These are phyloP conservation scores for Phrynocephalus forsythii DNA, from an alignment of 2,797 vertebrate species.

Conservation along the genomic window DNA sequence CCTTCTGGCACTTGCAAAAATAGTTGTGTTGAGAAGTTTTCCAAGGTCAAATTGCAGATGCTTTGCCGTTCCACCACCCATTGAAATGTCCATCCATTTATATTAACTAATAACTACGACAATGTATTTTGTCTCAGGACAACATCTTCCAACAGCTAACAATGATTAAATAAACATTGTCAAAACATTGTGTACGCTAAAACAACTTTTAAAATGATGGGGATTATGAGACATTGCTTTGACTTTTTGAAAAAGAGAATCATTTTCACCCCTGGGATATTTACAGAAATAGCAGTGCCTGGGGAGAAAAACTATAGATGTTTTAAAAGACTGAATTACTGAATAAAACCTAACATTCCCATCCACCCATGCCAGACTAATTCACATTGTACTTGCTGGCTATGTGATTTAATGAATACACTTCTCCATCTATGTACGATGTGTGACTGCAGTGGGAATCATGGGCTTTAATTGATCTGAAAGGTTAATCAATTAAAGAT, in stretches of 20 bases:
- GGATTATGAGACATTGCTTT: neutral
- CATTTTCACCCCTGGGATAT: neutral
- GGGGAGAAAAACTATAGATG: neutral
- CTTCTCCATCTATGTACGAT: neutral
- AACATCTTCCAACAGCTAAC: slow-evolving; percentile 31
- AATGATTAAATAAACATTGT: slow-evolving; percentile 46
- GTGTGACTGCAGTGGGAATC: too few relatives aligned
- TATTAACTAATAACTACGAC: slow-evolving; percentile 44
- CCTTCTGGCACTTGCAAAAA: neutral
- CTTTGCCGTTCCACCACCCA: slow-evolving; percentile 7
- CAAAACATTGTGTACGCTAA: slow-evolving; percentile 28
- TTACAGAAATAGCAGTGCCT: neutral
- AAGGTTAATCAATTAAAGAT: neutral
- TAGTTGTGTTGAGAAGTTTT: slow-evolving; percentile 14
- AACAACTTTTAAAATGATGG: slow-evolving; percentile 9
- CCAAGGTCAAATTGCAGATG: accelerated
- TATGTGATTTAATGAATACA: neutral
- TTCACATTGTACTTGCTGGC: neutral
- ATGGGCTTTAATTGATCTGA: neutral
- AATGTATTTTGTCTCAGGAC: slow-evolving; percentile 3
- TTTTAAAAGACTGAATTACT: neutral
- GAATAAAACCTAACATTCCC: too few relatives aligned
- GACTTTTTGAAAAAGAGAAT: slow-evolving; percentile 19
- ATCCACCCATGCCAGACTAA: neutral
- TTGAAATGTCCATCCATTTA: slow-evolving; percentile 32